Percentiles rank a stretch among this genome's conserved stretches.
Conservation (phyloP, 2,797 vertebrate species). For the Falco cherrug region DNA sequence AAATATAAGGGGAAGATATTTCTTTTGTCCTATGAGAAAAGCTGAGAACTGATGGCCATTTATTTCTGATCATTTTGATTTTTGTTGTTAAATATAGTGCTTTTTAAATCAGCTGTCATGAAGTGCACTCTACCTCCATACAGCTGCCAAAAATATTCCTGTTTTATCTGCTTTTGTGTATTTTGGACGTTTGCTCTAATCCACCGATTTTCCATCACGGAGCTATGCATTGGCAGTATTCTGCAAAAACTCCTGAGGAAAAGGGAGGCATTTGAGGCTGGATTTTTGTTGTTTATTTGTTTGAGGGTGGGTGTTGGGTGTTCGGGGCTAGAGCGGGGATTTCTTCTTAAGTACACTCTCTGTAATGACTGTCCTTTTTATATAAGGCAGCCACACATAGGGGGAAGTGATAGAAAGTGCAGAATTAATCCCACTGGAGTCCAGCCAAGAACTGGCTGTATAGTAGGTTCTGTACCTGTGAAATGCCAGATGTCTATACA, state of each 20-base stretch:
- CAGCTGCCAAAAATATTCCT: slow-evolving; percentile 5
- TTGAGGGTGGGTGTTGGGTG: fast-evolving
- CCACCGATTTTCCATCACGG: background rate
- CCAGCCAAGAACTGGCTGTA: background rate
- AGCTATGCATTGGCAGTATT: background rate
- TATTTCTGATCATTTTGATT: background rate
- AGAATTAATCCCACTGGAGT: slow-evolving; percentile 10
- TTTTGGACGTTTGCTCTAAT: background rate
- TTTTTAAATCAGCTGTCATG: background rate
- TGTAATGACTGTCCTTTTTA: background rate
- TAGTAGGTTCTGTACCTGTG: background rate
- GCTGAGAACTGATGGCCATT: background rate
- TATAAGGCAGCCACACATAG: background rate
- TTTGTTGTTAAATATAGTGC: background rate
- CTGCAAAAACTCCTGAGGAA: background rate
- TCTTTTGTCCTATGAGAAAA: background rate
- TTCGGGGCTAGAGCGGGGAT: background rate
- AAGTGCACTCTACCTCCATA: background rate
- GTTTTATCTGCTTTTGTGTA: background rate
- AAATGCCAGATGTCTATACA: slow-evolving; percentile 40
- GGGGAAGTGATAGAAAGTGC: background rate
- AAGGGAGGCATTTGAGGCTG: background rate
- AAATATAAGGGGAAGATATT: background rate
- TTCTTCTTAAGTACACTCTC: background rate
- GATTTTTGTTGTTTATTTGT: background rate